Conservation (phyloP, 2,888 invertebrate genomes). For the Taenaris catops region DNA sequence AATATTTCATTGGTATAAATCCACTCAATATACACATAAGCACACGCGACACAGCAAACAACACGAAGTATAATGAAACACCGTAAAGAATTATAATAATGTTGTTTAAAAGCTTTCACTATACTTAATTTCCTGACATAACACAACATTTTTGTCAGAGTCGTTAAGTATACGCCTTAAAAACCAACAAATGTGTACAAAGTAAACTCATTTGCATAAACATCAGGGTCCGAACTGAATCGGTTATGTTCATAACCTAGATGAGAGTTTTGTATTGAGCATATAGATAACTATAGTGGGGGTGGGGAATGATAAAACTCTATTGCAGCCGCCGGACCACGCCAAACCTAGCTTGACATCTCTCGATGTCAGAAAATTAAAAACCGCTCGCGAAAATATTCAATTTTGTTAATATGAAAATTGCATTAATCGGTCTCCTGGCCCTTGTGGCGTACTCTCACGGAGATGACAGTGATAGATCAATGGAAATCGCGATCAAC, state of each 20-base stretch:
- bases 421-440: constrained; percentile 46
- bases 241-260: constrained; percentile 56
- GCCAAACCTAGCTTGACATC: constrained; percentile 70
- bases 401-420: constrained; percentile 53
- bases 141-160: constrained; percentile 16
- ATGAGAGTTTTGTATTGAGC: constrained; percentile 42
- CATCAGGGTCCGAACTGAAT: constrained; percentile 51
- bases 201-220: constrained; percentile 43
- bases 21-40: no score
- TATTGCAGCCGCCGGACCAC: constrained; percentile 45
- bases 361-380: constrained; percentile 60
- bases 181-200: constrained; percentile 24
- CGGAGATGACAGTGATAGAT: constrained; percentile 71
- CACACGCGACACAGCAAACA: constrained; percentile 5
- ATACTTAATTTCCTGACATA: constrained; percentile 18
- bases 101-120: constrained; percentile 19
- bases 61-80: constrained; percentile 15
- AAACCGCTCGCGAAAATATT: constrained; percentile 34
- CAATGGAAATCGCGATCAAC: constrained; percentile 82
- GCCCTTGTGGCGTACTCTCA: constrained; percentile 58
- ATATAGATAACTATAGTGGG: constrained; percentile 42
- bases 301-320: constrained; percentile 71
- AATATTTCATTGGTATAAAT: no score
- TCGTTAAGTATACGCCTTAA: constrained; percentile 15
- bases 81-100: constrained; percentile 17